Conservation (phyloP, 2,888 invertebrate species). For the Beris morrisii region DNA sequence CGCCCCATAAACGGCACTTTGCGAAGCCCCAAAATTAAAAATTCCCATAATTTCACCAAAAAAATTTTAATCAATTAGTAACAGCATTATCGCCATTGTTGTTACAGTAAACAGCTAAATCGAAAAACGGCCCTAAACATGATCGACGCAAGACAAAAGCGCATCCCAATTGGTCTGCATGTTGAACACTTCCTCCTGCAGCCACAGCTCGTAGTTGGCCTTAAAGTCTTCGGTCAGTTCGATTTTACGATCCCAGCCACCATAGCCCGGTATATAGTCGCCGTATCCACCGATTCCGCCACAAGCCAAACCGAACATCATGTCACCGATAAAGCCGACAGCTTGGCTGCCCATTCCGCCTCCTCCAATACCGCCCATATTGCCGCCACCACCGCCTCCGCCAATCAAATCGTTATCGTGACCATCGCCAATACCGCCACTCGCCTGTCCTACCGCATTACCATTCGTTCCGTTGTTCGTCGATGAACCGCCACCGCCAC, state of each 20-base stretch:
- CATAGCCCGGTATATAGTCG: slow-evolving; percentile 53
- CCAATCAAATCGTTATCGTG: neutral
- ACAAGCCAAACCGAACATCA: slow-evolving; percentile 17
- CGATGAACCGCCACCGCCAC: slow-evolving; percentile 17
- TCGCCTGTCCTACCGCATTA: slow-evolving; percentile 18
- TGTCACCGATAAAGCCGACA: slow-evolving; percentile 35
- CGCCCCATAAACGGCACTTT: too few species aligned
- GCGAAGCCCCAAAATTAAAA: too few species aligned
- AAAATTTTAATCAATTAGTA: too few species aligned
- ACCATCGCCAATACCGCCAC: slow-evolving; percentile 27
- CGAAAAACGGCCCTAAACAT: too few species aligned
- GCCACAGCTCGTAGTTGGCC: slow-evolving; percentile 91
- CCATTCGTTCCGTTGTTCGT: slow-evolving; percentile 46
- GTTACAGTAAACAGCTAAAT: too few species aligned
- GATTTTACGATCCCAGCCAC: slow-evolving; percentile 55
- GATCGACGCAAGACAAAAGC: slow-evolving; percentile 20
- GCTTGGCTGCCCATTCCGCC: neutral
- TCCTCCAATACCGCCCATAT: slow-evolving; percentile 42
- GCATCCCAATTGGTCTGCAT: slow-evolving; percentile 79
- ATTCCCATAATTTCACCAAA: too few species aligned
- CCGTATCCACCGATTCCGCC: slow-evolving; percentile 13
- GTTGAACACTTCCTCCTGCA: slow-evolving; percentile 94
- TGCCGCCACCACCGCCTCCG: slow-evolving; percentile 33
- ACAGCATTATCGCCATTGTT: too few species aligned
- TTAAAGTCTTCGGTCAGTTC: slow-evolving; percentile 93